These are phyloP conservation scores for Laterallus jamaicensis DNA, from an alignment of 2,113 vertebrate genomes.

Conservation along the genomic window DNA sequence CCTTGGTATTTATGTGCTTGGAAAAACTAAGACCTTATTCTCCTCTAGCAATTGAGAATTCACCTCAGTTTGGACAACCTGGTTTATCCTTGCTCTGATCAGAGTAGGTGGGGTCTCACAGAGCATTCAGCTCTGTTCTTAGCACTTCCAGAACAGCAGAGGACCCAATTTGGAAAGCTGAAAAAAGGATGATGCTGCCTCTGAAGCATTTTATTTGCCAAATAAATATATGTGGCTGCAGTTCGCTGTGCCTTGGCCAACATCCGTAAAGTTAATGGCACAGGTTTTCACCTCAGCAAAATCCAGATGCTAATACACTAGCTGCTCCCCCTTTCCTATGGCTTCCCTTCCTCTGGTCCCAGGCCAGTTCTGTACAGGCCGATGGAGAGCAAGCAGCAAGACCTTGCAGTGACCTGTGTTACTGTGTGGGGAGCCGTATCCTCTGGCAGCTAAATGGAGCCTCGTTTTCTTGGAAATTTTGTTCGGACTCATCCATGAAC, in stretches of 20 bases:
- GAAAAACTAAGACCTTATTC: not conserved
- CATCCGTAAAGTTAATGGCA: not conserved
- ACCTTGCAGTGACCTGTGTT: not conserved
- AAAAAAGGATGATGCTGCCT: not conserved
- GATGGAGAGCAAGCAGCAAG: not conserved
- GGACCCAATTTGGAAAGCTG: not conserved
- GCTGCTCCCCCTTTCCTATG: not conserved
- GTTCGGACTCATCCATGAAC: not conserved
- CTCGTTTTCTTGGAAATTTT: constrained; percentile 1
- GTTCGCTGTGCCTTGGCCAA: not conserved
- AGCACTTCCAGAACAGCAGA: not conserved
- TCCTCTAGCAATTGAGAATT: not conserved
- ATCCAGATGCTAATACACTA: not conserved
- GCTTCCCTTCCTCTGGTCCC: not conserved
- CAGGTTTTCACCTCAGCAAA: not conserved
- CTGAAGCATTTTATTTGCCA: not conserved
- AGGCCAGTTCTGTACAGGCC: not conserved
- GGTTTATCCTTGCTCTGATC: not conserved
- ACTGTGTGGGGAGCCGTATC: not conserved
- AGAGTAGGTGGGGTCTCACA: not conserved
- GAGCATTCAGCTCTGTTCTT: not conserved
- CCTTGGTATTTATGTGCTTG: not conserved
- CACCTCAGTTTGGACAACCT: not conserved
- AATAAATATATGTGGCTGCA: not conserved
- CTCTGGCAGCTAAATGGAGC: not conserved